Evolutionary conservation across 2,797 vertebrate genomes (phyloP).

Genomic region (Poeciliopsis infans): DNA sequence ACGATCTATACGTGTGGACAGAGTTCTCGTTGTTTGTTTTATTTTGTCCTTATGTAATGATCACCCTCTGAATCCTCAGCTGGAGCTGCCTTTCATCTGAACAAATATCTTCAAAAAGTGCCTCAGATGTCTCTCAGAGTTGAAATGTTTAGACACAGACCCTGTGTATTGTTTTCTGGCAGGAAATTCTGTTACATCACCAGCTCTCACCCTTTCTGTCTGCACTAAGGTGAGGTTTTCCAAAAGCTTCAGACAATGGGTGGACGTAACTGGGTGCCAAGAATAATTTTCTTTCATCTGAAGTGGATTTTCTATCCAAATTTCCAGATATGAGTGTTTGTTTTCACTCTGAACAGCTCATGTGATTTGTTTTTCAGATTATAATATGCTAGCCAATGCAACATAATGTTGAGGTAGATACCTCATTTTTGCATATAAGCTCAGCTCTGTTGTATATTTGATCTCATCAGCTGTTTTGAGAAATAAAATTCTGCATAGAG

Average conservation of each 20-base stretch:
- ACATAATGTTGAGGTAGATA: not conserved
- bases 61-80: conserved; percentile 30
- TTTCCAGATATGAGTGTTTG: not conserved
- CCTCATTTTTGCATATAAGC: conserved; percentile 7
- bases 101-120: conserved; percentile 20
- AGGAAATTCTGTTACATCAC: conserved; percentile 64
- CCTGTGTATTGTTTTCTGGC: conserved; percentile 53
- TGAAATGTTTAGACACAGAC: conserved; percentile 19
- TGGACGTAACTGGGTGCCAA: conserved; percentile 26
- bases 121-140: conserved; percentile 27
- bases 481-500: not conserved
- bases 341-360: not conserved
- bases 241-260: conserved; percentile 26
- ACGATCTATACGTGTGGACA: not conserved
- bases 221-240: conserved; percentile 13
- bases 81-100: conserved; percentile 18
- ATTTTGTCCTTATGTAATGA: conserved; percentile 26
- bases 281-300: conserved; percentile 20
- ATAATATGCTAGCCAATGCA: not conserved
- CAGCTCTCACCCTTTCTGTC: conserved; percentile 37
- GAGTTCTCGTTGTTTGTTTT: conserved; percentile 40
- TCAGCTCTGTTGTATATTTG: conserved; percentile 5
- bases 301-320: not conserved
- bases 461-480: conserved; percentile 6
- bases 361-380: not conserved